A percentile compares a stretch with the other conserved stretches of the same genome.
Conservation (phyloP, 2,113 vertebrate species). For the Chaetorhynchus papuensis region DNA sequence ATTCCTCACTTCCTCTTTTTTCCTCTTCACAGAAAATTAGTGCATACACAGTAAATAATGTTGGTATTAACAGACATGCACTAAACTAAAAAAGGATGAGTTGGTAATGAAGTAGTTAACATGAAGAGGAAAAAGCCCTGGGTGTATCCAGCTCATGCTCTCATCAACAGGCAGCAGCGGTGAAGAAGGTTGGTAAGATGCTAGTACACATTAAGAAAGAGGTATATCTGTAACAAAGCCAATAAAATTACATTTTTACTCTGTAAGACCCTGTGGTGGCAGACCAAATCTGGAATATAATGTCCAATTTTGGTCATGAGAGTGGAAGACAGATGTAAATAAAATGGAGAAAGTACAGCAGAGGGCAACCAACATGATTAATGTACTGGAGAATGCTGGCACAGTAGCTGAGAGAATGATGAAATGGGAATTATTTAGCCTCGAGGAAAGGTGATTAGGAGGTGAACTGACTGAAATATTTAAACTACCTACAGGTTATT, state of each 20-base stretch:
- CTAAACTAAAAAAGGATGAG: background rate
- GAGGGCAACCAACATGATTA: conserved; percentile 45
- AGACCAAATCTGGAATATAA: conserved; percentile 9
- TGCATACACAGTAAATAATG: background rate
- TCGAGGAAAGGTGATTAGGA: conserved; percentile 57
- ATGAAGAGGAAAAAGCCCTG: background rate
- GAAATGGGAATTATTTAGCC: conserved; percentile 62
- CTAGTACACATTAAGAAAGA: background rate
- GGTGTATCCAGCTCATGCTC: background rate
- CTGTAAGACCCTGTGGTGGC: background rate
- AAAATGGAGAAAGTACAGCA: conserved; percentile 38
- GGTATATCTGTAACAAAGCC: background rate
- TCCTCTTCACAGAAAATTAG: background rate
- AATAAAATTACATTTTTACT: background rate
- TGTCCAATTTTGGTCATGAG: background rate
- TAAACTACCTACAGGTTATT: conserved; percentile 51
- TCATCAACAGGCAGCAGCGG: background rate
- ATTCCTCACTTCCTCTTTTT: background rate
- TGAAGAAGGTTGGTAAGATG: background rate
- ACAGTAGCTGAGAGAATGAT: conserved; percentile 49
- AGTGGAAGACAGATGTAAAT: conserved; percentile 45
- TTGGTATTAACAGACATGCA: background rate
- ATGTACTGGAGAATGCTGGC: conserved; percentile 28
- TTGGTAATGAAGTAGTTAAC: background rate
- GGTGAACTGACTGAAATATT: conserved; percentile 64